Base-by-base conservation (phyloP, 2,797 vertebrate genomes). In the Onychomys torridus region DNA sequence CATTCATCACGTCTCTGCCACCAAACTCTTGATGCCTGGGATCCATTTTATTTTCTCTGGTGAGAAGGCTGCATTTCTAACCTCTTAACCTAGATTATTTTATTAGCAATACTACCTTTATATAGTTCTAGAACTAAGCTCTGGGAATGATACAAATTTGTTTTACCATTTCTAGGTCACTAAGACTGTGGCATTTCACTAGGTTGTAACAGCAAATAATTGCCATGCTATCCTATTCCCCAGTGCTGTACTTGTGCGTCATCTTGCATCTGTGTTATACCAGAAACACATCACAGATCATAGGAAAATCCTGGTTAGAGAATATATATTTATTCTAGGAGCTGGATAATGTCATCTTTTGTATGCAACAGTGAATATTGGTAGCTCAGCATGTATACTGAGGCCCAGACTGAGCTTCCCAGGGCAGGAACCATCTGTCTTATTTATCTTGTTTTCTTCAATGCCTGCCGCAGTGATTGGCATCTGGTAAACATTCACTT, bases 81-180 rank as follows among this genome's bases (percentile, higher is more conserved):
- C 25, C 67, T 90, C 67, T 90, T 67, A 49, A 84, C 77, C 55
- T 93, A 86, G 79, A 88, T 67, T 65, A 92, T 89, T 90, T 96
- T 95, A 93, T 92, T 90, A 90, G 73, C 71, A 95, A 79, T 76
- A 52, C 10, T 84, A 46, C 32, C 92, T 97, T 85, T 90, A 79
- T 93, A 76, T 89, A 87, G 40, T 78, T 97, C 71, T 84, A 27
- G 73, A 57, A 82, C 86, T 92, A 95, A 90, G 34, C 23, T 94
- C 75, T 86, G 49, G 73, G 61, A 75, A 90, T 69, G 27, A 55
- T 61, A 86, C 96, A 84, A 91, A 57, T 76, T 95, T 78, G 37
- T 94, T 94, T 94, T 65, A 96, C 21, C 34, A 89, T 90, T 96
- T 93, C 63, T 57, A 98, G 92, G 89, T 17, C 87, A 94, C 61